Base-by-base conservation (phyloP, 2,113 vertebrate species). In the Litocranius walleri region DNA sequence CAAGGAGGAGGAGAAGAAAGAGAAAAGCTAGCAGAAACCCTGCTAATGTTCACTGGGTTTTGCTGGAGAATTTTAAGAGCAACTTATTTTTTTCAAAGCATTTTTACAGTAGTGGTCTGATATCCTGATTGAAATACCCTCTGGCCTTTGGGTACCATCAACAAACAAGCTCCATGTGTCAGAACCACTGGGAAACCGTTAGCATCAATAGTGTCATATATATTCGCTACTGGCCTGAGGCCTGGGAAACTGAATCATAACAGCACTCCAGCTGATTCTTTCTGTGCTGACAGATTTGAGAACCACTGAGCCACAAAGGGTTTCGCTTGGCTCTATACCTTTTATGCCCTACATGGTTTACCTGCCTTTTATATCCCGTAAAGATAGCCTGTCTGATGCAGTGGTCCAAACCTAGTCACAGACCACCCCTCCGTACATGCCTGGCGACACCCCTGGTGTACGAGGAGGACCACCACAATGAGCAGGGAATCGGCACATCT, bases 41-140 rank as follows among this genome's bases (percentile, higher is more conserved):
- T 71, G 36, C 45, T 84, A 67, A 29, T 59, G 25, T n/a, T 77
- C 40, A 57, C 21, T 83, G 50, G 7, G 16, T 81, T 90, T 88
- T n/a, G 40, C 74, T 80, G 43, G 56, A 36, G 67, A 91, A 90
- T 71, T 91, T 83, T 48, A 87, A 64, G 77, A 30, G 33, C 30
- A 50, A 27, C 77, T 89, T 84, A 11, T 19, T 40, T 88, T 92
- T 80, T 88, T 88, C 15, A 93, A 61, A 91, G 36, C 11, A 45
- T 88, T 57, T 71, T 96, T 94, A 29, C 19, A 64, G 19, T 82
- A 56, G 74, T 36, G 15, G 4, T 67, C 61, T 90, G 14, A 12
- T 81, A 36, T 84, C 29, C 33, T 90, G 81, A 89, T 59, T 56
- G 67, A 74, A 93, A 81, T 82, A 56, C 85, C 17, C 27, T 97